phyloP scores from a whole-genome alignment of 2,888 invertebrate species.

The Tanypteryx hageni region DNA sequence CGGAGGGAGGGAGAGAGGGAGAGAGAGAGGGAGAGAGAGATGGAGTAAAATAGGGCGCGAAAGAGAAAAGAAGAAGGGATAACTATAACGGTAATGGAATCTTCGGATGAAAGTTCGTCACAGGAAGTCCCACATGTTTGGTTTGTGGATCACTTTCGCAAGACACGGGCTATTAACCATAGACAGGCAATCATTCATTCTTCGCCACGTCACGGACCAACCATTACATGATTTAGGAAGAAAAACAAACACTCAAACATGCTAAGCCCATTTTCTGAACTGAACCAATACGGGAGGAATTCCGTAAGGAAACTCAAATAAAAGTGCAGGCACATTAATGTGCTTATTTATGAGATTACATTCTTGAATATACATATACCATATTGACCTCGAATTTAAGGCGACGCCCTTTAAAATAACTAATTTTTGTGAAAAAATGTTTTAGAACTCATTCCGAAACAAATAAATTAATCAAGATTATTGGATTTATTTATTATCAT shows the following conservation, averaged over 20 bases:
- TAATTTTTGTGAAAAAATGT: no score
- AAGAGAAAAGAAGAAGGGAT: background rate
- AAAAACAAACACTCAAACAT: background rate
- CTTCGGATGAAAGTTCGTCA: background rate
- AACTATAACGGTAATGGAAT: background rate
- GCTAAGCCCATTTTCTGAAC: no score
- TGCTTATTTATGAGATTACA: no score
- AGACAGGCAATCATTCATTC: constrained; percentile 19
- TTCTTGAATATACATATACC: no score
- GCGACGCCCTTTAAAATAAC: no score
- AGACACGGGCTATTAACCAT: background rate
- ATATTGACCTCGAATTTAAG: no score
- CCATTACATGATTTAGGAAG: background rate
- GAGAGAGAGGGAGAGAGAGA: background rate
- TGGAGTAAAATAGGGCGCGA: background rate
- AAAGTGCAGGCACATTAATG: no score
- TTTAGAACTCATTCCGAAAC: no score
- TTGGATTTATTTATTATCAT: no score
- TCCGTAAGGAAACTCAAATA: no score
- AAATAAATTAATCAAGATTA: no score
- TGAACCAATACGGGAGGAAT: no score
- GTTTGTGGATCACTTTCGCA: constrained; percentile 1
- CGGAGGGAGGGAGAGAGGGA: background rate
- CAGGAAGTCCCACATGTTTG: constrained; percentile 21
- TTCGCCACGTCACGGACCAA: background rate